phyloP scores from a whole-genome alignment of 2,888 invertebrate genomes.

The Cephus pulcher region DNA sequence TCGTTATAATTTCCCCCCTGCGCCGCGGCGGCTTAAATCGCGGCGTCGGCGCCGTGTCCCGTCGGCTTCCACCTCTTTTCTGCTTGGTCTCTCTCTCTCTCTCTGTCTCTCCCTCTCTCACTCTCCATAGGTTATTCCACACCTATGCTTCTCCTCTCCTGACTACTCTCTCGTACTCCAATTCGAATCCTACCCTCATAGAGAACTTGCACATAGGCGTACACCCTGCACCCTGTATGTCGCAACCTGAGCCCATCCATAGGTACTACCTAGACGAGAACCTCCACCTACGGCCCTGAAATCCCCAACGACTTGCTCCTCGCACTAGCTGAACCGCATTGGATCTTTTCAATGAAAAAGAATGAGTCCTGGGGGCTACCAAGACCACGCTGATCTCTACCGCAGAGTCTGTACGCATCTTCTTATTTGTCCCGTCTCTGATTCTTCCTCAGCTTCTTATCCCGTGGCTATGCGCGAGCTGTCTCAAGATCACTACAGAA shows the following conservation, averaged over 20 bases:
- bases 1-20: slow-evolving; percentile 58
- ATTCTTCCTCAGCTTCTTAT: neutral
- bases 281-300: neutral
- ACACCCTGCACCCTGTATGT: neutral
- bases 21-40: slow-evolving; percentile 25
- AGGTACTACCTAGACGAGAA: neutral
- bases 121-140: neutral
- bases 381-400: neutral
- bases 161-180: neutral
- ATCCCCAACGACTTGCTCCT: neutral
- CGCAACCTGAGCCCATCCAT: neutral
- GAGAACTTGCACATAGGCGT: neutral
- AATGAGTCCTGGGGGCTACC: neutral
- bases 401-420: neutral
- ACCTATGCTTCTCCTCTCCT: neutral
- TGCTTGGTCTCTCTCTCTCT: neutral
- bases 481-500: neutral
- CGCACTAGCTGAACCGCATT: neutral
- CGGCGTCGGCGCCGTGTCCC: slow-evolving; percentile 23
- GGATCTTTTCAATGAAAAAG: neutral
- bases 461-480: neutral
- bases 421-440: too few species aligned
- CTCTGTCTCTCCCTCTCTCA: neutral
- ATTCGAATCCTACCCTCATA: neutral
- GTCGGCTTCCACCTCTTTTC: slow-evolving; percentile 20